A percentile compares a stretch with the other conserved stretches of the same genome.
Evolutionary conservation across 2,113 vertebrate species (phyloP).

Genomic region (Prionailurus viverrinus): DNA sequence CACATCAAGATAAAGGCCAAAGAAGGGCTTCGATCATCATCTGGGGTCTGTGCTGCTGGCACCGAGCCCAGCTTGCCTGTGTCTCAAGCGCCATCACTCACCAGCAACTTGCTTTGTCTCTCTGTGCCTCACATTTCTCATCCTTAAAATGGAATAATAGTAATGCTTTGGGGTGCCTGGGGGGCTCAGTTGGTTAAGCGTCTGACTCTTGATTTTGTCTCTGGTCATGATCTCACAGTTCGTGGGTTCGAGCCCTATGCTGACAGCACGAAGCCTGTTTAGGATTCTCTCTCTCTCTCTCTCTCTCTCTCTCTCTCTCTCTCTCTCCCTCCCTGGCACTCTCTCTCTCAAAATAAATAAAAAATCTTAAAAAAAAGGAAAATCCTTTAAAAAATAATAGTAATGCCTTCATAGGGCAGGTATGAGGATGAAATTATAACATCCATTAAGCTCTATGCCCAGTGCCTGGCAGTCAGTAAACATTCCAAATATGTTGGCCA

Average conservation of each 20-base stretch:
- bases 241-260: too few relatives aligned
- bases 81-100: background rate
- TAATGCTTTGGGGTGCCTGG: background rate
- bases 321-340: too few relatives aligned
- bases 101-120: background rate
- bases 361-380: too few relatives aligned
- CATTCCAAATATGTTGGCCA: background rate
- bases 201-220: too few relatives aligned
- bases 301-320: too few relatives aligned
- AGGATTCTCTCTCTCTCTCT: too few relatives aligned
- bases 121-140: background rate
- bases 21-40: rapidly evolving
- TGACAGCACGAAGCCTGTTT: too few relatives aligned
- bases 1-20: background rate
- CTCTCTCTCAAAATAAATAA: too few relatives aligned
- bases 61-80: background rate
- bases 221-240: too few relatives aligned
- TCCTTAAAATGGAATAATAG: background rate
- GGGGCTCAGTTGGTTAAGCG: too few relatives aligned
- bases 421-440: background rate
- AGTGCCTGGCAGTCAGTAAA: background rate
- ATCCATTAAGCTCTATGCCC: background rate
- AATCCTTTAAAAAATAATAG: background rate
- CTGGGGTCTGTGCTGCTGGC: too few relatives aligned
- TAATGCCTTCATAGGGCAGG: background rate